Base-by-base conservation (phyloP, 2,888 invertebrate genomes). In the Nineta flava region DNA sequence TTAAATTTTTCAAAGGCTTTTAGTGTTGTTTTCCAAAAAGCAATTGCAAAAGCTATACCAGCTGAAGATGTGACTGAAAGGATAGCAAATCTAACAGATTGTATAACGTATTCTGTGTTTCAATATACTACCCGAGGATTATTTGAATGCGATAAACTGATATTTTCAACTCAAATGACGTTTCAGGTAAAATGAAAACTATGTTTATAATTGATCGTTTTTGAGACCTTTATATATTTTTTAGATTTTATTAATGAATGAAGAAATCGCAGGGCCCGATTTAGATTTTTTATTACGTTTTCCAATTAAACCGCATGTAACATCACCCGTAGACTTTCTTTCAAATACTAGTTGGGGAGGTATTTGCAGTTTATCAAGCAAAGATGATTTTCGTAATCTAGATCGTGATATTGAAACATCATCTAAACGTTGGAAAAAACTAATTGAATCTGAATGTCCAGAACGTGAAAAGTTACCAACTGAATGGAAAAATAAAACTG, bases 391-490 rank as follows among this genome's bases (percentile, higher is more conserved):
- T 64, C 75, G 88, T 55, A 94, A 95, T 66, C 72, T 96, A 52
- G 95, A 96, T 64, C 76, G 94, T 53, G 95, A 96, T 64, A 94
- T 96, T 57, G 95, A 96, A 68, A 91, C 86, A 3, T 92, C 93
- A 1, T 84, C 90, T n/a, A 96, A 95, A 63, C 76, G 94, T 50
- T 96, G 96, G 96, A 94, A 94, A 66, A 95, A 95, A 68, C 80
- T 95, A 59, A 87, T 95, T 1, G 96, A 96, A 68, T 83, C 87
- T 58, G 95, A 96, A 62, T 83, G 86, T 60, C 94, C 96, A 1
- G 96, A 96, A 66, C 81, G 88, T 56, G 95, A 96, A 63, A 95
- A 94, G 65, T 90, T 96, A 65, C 96, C 96, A 0, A 94, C 94
- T 68, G 96, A 96, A 69, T 96, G 95, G 95, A 96, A 96, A 67